phyloP scores from a whole-genome alignment of 2,888 invertebrate genomes.

The Orgyia antiqua region DNA sequence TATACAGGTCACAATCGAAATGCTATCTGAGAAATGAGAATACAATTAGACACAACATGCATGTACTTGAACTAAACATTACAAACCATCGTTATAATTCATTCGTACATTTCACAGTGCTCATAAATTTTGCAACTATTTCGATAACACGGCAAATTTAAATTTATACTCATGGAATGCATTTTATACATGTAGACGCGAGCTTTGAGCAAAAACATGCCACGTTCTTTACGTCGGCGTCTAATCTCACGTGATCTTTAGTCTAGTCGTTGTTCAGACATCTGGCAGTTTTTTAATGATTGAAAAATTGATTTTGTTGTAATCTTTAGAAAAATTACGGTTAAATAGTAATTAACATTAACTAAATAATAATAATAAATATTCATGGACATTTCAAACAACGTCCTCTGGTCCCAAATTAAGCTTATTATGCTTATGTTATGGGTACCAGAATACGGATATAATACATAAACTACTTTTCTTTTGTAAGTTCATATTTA shows the following conservation, averaged over 20 bases:
- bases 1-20: too few species aligned
- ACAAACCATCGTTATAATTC: slow-evolving; percentile 46
- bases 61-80: slow-evolving; percentile 39
- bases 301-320: too few species aligned
- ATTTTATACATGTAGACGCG: slow-evolving; percentile 60
- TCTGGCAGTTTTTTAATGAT: slow-evolving; percentile 30
- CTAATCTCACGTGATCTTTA: slow-evolving; percentile 69
- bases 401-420: too few species aligned
- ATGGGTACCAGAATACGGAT: too few species aligned
- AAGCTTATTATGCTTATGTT: too few species aligned
- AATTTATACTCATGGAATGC: slow-evolving; percentile 67
- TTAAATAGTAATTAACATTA: too few species aligned
- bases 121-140: slow-evolving; percentile 69
- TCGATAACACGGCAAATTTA: slow-evolving; percentile 69
- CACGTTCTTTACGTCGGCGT: slow-evolving; percentile 20
- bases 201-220: slow-evolving; percentile 57
- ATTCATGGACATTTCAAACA: too few species aligned
- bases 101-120: slow-evolving; percentile 53
- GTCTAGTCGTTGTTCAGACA: slow-evolving; percentile 33
- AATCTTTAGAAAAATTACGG: neutral
- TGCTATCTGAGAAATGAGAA: too few species aligned
- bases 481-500: too few species aligned
- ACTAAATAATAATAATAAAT: too few species aligned
- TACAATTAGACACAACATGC: slow-evolving; percentile 50
- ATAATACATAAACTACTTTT: too few species aligned